These are phyloP conservation scores for Mugil cephalus DNA, from an alignment of 2,113 vertebrate genomes.

Conservation along the genomic window DNA sequence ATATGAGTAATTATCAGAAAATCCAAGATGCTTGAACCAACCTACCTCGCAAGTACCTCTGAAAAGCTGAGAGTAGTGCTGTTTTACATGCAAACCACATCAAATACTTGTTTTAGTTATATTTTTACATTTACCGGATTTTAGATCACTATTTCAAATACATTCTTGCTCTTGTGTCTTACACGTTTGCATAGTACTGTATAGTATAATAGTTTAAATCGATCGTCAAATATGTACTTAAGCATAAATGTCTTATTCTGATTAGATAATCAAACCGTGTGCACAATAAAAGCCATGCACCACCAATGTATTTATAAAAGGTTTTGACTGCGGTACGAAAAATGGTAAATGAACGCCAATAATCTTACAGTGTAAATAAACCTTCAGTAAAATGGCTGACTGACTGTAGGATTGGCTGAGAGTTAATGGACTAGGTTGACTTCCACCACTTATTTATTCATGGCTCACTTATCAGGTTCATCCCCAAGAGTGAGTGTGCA, in stretches of 20 bases:
- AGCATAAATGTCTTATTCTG: not conserved
- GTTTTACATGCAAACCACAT: no score
- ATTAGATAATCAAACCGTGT: not conserved
- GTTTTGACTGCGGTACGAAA: constrained; percentile 12
- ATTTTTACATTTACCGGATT: not conserved
- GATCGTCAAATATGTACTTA: not conserved
- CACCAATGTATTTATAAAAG: not conserved
- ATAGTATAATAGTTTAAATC: not conserved
- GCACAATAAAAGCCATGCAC: not conserved
- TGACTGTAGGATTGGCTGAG: constrained; percentile 46
- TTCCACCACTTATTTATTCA: constrained; percentile 74
- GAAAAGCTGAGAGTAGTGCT: no score
- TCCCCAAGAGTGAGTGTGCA: constrained; percentile 55
- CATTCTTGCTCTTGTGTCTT: no score
- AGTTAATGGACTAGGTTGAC: constrained; percentile 59
- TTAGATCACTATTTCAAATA: not conserved
- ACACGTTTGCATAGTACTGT: not conserved
- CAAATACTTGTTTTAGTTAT: not conserved
- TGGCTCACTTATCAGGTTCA: constrained; percentile 63
- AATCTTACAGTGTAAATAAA: constrained; percentile 31
- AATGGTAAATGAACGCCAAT: constrained; percentile 24
- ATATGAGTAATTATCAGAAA: constrained; percentile 20
- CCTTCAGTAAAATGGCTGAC: constrained; percentile 30
- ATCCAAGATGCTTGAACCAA: not conserved
- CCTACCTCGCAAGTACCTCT: no score